phyloP scores from a whole-genome alignment of 2,797 vertebrate species.

The Otolemur crassicaudatus region DNA sequence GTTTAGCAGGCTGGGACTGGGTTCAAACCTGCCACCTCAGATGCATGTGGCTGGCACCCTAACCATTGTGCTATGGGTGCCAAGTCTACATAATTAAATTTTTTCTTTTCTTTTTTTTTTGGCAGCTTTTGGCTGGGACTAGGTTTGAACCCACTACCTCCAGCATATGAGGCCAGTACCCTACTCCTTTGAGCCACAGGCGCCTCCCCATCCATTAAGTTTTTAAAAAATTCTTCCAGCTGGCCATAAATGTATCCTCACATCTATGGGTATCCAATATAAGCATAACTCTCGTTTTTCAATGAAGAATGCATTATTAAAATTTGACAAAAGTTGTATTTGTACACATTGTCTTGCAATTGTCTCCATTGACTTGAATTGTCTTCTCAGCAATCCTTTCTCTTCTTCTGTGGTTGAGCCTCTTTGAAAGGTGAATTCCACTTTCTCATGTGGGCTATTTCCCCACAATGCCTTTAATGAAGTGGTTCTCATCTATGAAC shows the following conservation, averaged over 20 bases:
- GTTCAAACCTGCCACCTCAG: no score
- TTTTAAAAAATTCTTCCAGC: constrained; percentile 7
- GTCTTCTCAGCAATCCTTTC: constrained; percentile 17
- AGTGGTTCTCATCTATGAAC: neutral
- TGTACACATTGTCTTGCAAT: neutral
- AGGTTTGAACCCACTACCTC: no score
- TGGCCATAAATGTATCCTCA: neutral
- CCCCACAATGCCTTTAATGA: neutral
- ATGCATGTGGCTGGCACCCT: no score
- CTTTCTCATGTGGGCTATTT: neutral
- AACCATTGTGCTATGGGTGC: no score
- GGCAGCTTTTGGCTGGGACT: no score
- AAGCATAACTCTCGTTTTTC: constrained; percentile 4
- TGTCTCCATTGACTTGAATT: neutral
- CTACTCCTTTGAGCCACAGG: no score
- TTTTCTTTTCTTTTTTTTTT: no score
- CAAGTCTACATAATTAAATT: no score
- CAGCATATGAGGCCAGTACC: no score
- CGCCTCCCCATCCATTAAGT: no score
- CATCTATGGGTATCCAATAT: neutral
- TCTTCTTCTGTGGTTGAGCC: neutral
- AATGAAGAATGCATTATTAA: neutral
- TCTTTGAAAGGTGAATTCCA: neutral
- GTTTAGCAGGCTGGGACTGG: no score
- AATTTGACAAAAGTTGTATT: neutral